Conservation (phyloP, 1,140 invertebrate genomes). For the Drosophila mayri region DNA sequence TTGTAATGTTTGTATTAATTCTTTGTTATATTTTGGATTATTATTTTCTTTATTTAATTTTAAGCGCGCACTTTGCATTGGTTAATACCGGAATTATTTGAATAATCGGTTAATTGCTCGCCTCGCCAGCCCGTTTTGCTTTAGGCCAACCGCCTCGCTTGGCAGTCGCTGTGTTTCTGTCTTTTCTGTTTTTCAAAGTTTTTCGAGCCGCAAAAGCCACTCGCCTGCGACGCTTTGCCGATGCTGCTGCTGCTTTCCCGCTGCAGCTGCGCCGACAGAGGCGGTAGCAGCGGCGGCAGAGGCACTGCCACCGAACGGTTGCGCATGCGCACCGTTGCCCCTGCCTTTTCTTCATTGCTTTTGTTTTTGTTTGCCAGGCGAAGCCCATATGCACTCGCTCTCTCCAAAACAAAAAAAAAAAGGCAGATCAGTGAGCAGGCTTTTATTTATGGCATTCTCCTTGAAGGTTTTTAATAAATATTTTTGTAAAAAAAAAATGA, state of each 20-base stretch:
- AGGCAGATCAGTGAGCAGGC: not conserved
- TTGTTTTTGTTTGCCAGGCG: constrained; percentile 7
- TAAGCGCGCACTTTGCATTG: constrained; percentile 14
- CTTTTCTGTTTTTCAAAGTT: constrained; percentile 10
- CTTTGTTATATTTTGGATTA: not conserved
- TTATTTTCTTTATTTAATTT: not conserved
- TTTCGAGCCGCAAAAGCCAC: constrained; percentile 68
- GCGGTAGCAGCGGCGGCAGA: constrained; percentile 3
- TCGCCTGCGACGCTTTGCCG: constrained; percentile 73
- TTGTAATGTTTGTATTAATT: constrained; percentile 15
- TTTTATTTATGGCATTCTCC: constrained; percentile 9
- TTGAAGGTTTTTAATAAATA: not conserved
- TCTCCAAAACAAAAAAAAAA: not conserved
- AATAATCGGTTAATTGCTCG: constrained; percentile 23
- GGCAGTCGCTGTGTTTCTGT: constrained; percentile 79
- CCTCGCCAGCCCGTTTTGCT: constrained; percentile 42
- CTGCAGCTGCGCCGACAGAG: constrained; percentile 8
- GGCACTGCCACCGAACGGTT: constrained; percentile 22
- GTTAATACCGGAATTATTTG: constrained; percentile 16
- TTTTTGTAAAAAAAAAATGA: not conserved
- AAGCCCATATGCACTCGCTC: constrained; percentile 28
- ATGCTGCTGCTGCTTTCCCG: constrained; percentile 23
- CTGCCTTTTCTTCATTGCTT: constrained; percentile 2
- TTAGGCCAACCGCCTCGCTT: constrained; percentile 74
- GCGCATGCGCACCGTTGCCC: constrained; percentile 36